Evolutionary conservation across 2,888 invertebrate species (phyloP), one percentile per base, ranked within the genome.

Genomic region (Seira sanloemensis): DNA sequence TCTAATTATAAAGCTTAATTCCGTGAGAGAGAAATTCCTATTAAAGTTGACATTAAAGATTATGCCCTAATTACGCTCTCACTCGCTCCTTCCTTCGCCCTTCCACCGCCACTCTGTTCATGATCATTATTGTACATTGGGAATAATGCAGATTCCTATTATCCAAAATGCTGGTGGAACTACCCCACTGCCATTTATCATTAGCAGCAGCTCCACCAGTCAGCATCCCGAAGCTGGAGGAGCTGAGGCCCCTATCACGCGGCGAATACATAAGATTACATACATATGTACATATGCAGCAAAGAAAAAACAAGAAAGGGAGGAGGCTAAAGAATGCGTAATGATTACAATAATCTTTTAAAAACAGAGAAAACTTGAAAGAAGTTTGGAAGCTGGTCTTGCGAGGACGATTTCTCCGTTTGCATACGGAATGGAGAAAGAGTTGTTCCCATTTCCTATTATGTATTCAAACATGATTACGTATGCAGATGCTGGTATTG

Each of bases 401-500:
- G n/a, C n/a, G n/a, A n/a, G n/a, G n/a, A n/a, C n/a, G n/a, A n/a
- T n/a, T n/a, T n/a, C n/a, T n/a, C n/a, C n/a, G n/a, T n/a, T n/a
- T n/a, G n/a, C n/a, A n/a, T n/a, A n/a, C n/a, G n/a, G n/a, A n/a
- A n/a, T n/a, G n/a, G n/a, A n/a, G n/a, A n/a, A n/a, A n/a, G n/a
- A n/a, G n/a, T n/a, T n/a, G n/a, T n/a, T n/a, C n/a, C n/a, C 50
- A 58, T 62, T 54, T 74, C 62, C 26, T 66, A 27, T 4, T 69
- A n/a, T 37, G 18, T 46, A 78, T 78, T 19, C 62, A 62, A 62
- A 21, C 71, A 71, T 37, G 21, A 71, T 71, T 71, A 71, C 50
- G 46, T 72, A 54, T 72, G 72, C 72, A 25, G 24, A 74, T 74
- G 62, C 26, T 62, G 58, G 27, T 76, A 78, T 75, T 84, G 75